phyloP scores from a whole-genome alignment of 2,113 vertebrate species.

The Neotoma lepida region DNA sequence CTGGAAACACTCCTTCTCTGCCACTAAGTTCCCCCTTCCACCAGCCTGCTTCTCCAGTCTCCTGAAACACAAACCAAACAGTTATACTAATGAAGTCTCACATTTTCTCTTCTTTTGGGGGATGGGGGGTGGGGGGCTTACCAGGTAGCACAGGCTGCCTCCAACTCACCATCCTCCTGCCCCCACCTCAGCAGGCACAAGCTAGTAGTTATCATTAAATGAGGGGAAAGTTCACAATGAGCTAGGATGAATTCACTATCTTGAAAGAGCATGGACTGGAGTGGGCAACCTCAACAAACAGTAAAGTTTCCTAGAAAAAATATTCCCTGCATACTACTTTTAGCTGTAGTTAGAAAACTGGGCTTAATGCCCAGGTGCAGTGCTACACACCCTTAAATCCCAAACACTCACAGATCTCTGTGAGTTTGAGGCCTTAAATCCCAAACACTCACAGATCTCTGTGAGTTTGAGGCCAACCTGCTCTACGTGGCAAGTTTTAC shows the following conservation, averaged over 20 bases:
- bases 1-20: conserved; percentile 95
- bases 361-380: not conserved
- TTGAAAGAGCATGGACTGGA: not conserved
- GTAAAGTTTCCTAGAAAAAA: conserved; percentile 11
- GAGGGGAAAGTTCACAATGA: not conserved
- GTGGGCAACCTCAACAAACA: not conserved
- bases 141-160: not conserved
- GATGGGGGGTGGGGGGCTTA: no score
- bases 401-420: not conserved
- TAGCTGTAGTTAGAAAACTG: not conserved
- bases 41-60: conserved; percentile 95
- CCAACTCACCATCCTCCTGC: not conserved
- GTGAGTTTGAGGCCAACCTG: not conserved
- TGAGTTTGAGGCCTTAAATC: not conserved
- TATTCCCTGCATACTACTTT: not conserved
- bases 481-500: not conserved
- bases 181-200: not conserved
- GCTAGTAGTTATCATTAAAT: not conserved
- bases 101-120: not conserved
- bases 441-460: not conserved
- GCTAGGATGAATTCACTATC: not conserved
- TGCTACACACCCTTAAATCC: not conserved
- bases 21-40: conserved; percentile 94
- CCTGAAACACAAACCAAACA: conserved; percentile 85
- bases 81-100: not conserved